Conservation (phyloP, 1,140 invertebrate genomes). For the Drosophila ohnishii region DNA sequence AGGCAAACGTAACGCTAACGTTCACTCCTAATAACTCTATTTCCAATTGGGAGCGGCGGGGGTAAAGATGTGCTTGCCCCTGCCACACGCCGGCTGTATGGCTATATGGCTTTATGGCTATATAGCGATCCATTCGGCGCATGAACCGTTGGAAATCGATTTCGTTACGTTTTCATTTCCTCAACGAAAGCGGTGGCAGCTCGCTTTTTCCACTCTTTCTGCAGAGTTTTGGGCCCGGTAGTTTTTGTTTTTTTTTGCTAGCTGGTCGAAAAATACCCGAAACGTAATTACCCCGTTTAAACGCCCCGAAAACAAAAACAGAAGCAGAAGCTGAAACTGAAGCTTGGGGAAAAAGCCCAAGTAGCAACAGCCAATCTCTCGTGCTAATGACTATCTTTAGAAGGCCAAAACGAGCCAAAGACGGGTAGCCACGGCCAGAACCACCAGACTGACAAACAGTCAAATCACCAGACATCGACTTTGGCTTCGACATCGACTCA, state of each 20-base stretch:
- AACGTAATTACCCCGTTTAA: slow-evolving; percentile 75
- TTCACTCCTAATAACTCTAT: slow-evolving; percentile 76
- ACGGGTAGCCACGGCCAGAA: slow-evolving; percentile 55
- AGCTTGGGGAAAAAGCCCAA: slow-evolving; percentile 8
- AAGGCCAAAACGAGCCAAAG: slow-evolving; percentile 54
- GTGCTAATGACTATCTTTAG: slow-evolving; percentile 78
- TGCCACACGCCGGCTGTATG: slow-evolving; percentile 64
- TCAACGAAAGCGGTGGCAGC: slow-evolving; percentile 67
- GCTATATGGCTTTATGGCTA: slow-evolving; percentile 23
- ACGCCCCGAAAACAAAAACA: slow-evolving; percentile 66
- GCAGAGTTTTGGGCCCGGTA: slow-evolving; percentile 14
- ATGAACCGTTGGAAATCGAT: slow-evolving; percentile 73
- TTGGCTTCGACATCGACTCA: slow-evolving; percentile 7
- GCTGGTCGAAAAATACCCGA: slow-evolving; percentile 49
- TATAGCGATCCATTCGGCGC: slow-evolving; percentile 50
- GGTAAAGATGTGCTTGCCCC: slow-evolving; percentile 32
- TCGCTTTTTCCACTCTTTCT: slow-evolving; percentile 35
- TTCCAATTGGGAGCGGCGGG: slow-evolving; percentile 41
- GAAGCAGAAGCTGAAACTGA: slow-evolving; percentile 22
- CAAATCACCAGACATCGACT: slow-evolving; percentile 41
- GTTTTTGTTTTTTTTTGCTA: slow-evolving; percentile 28
- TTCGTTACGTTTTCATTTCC: slow-evolving; percentile 80
- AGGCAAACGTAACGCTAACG: slow-evolving; percentile 49
- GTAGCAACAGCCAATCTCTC: slow-evolving; percentile 58
- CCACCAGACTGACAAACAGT: slow-evolving; percentile 58